Base-by-base conservation (phyloP, 2,888 invertebrate species). In the Fragum sueziense region DNA sequence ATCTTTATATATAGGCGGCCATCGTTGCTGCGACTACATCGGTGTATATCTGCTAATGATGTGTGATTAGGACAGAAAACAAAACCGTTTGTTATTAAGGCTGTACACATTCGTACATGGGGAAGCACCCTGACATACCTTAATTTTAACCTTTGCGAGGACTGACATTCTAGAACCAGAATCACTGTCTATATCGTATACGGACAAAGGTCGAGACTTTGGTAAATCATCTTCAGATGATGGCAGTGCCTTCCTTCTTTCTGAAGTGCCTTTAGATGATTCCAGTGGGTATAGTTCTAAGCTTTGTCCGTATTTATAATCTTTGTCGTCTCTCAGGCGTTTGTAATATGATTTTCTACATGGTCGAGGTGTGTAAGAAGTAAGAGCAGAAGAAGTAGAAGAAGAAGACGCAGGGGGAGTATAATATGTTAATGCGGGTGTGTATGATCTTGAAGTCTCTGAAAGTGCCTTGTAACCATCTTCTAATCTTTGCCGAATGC, bases 141-240 rank as follows among this genome's bases (percentile, higher is more conserved):
- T 90, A 85, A 90, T 89, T 75, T 89, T 87, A 82, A 90, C 87
- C 82, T 88, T 90, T 76, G 89, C 89, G 59, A 90, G 82, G 72
- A 88, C 88, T 31, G 89, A 87, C 73, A 89, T 84, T 85, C 80
- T 86, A 71, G 75, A 72, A 59, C 82, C 81, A 59, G 79, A 73
- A 52, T 79, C 86, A 37, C n/a, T 20, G 51, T 72, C 72, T 3
- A 76, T 73, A 52, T 85, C 85, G 72, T 82, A 85, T 52, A 83
- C 57, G 54, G 83, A 82, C 68, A 86, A 31, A n/a, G 83, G 70
- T 29, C 82, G 61, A 17, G 85, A 74, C 27, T 79, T 72, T 31
- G 80, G 85, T 29, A 78, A 73, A 70, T 70, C 69, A 51, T 70
- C 80, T 41, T 82, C 81, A 22, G 80, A 72, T 47, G 76, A 62